Base-by-base conservation (phyloP, 2,888 invertebrate species). In the Heteropelma amictum region DNA sequence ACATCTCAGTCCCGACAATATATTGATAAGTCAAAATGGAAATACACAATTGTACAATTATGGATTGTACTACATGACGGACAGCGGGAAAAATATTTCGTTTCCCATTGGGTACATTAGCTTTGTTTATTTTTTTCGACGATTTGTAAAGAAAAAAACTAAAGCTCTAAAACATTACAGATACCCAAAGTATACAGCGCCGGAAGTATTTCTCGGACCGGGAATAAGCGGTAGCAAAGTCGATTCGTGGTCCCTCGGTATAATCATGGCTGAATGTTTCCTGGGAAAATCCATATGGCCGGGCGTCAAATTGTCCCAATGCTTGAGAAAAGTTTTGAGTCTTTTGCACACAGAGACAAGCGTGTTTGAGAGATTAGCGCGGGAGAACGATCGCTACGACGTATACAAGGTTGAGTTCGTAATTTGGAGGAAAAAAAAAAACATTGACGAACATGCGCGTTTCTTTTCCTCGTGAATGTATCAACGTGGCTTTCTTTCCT, bases 161-260 rank as follows among this genome's bases (percentile, higher is more conserved):
- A 33, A 19, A 8, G 6, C 17, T 30, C 12, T 1, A 58, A n/a
- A 38, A 1, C 3, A 10, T 12, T 23, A 10, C 83, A 95, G 95
- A 5, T 92, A 94, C 81, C 93, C 95, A 60, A 93, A 93, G 80
- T 97, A 96, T 84, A 92, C 94, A 76, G 94, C 97, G 19, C 97
- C 97, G 0, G 97, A 97, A 90, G 93, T 95, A 35, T 93, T 96
- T 80, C 85, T 95, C 2, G 64, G 67, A 3, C 92, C 92, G 23
- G 92, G 93, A 60, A 80, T 85, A 64, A 90, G 90, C 72, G 94
- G 95, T 54, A 92, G 93, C 0, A 95, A 96, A 88, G 94, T 94
- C 14, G 99, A 99, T 89, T 92, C 97, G 26, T 99, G 99, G 99
- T 94, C 97, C 0, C 90, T 97, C 72, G 99, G 98, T n/a, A 94